Percentiles rank a stretch among this genome's conserved stretches.
Evolutionary conservation across 1,140 invertebrate species (phyloP).

Genomic region (Drosophila parvula): DNA sequence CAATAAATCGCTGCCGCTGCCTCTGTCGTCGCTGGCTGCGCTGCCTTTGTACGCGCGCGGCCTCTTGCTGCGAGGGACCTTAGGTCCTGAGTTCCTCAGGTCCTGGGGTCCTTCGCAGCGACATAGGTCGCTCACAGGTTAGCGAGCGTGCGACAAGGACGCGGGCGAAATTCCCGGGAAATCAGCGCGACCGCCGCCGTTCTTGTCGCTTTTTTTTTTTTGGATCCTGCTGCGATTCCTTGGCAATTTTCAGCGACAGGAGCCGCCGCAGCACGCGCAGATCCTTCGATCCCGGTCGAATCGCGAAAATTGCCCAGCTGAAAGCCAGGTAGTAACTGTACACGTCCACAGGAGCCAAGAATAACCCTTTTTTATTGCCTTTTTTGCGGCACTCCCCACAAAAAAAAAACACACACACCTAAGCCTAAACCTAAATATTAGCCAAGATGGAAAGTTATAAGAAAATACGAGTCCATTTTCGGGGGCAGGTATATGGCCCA

Average conservation of each 20-base stretch:
- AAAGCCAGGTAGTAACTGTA: conserved; percentile 29
- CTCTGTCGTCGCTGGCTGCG: conserved; percentile 13
- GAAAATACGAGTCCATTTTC: neutral
- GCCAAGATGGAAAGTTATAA: conserved; percentile 12
- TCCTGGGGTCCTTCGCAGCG: conserved; percentile 9
- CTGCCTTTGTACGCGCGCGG: conserved; percentile 66
- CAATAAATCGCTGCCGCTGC: conserved; percentile 53
- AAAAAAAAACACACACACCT: neutral
- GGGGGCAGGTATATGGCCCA: neutral
- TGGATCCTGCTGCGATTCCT: conserved; percentile 70
- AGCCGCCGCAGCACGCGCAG: conserved; percentile 45
- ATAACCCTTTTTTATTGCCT: conserved; percentile 62
- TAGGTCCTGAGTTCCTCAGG: conserved; percentile 4
- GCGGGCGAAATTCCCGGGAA: conserved; percentile 48
- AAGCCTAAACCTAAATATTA: neutral
- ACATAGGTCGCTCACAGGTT: conserved; percentile 9
- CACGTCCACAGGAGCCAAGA: conserved; percentile 33
- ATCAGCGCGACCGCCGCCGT: conserved; percentile 38
- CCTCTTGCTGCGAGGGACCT: conserved; percentile 64
- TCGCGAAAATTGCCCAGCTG: neutral
- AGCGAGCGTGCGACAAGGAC: conserved; percentile 47
- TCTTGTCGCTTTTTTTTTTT: conserved; percentile 15
- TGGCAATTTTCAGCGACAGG: conserved; percentile 48
- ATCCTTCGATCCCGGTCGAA: conserved; percentile 5
- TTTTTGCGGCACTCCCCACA: conserved; percentile 20